phyloP scores from a whole-genome alignment of 2,113 vertebrate genomes.

The Lynx canadensis region DNA sequence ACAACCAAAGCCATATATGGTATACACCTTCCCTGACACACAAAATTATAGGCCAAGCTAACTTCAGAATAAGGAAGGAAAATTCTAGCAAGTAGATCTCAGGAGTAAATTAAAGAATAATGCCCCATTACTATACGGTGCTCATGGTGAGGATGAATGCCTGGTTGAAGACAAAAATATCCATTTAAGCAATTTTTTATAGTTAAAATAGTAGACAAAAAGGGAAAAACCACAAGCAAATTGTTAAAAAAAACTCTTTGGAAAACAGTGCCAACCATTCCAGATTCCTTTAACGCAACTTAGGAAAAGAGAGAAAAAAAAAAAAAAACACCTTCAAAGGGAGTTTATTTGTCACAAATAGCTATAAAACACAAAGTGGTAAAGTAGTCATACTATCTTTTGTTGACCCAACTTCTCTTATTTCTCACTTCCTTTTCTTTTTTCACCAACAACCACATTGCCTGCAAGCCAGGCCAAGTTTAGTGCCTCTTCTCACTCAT shows the following conservation, averaged over 20 bases:
- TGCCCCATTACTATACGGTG: not conserved
- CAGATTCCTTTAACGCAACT: conserved; percentile 2
- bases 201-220: conserved; percentile 1
- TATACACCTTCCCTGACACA: not conserved
- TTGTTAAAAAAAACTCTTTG: conserved; percentile 17
- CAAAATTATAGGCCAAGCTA: not conserved
- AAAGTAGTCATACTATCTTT: not conserved
- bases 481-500: not conserved
- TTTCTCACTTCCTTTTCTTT: not conserved
- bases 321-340: not conserved
- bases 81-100: not conserved
- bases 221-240: not conserved
- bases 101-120: not conserved
- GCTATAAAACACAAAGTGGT: not conserved
- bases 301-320: not conserved
- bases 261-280: not conserved
- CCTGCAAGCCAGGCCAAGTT: not conserved
- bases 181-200: not conserved
- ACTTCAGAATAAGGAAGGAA: not conserved
- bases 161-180: not conserved
- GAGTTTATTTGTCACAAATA: not conserved
- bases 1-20: not conserved
- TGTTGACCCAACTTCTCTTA: not conserved
- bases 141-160: not conserved
- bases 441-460: not conserved